Base-by-base conservation (phyloP, 2,888 invertebrate genomes). In the Ennomos quercinarius region DNA sequence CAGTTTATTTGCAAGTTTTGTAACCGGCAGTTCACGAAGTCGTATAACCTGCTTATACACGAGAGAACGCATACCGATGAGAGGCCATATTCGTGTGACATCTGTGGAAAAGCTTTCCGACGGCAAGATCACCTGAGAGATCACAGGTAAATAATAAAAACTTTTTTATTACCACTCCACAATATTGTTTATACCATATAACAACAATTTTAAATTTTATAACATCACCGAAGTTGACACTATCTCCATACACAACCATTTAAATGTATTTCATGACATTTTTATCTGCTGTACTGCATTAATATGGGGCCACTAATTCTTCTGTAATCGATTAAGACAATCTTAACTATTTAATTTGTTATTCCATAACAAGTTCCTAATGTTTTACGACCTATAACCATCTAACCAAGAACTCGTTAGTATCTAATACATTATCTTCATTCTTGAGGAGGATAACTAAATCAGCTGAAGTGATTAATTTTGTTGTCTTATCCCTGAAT, bases 1-100 rank as follows among this genome's bases (percentile, higher is more conserved):
- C 98, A 99, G 87, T 99, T 99, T 89, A 99, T 99, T 80, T 99
- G 99, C 93, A 98, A 98, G 91, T 99, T 97, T 92, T 99, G 99
- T 88, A 97, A 97, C 85, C 94, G 99, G 50, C 98, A 99, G 84
- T 99, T 99, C 88, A 99, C 99, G 67, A 99, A 99, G 93, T 98
- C 98, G 48, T 99, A 98, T 90, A 99, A 99, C 91, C 93, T 99
- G 78, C 94, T 99, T 74, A 99, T 99, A 75, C 99, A 99, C 91
- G 99, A 99, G 85, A 94, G 98, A 80, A 99, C 99, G 12, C 99
- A 99, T 84, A 99, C 99, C 39, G 98, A 99, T 84, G 99, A 99
- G 89, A 93, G 99, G 68, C 99, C 99, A 0, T 99, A 98, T 86
- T 97, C 98, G 12, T 99, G 99, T 93, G 99, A 99, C 90, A 98